A percentile compares a stretch with the other conserved stretches of the same genome.
These are phyloP conservation scores for Drosophila kepulauana DNA, from an alignment of 1,140 invertebrate genomes.

Conservation along the genomic window DNA sequence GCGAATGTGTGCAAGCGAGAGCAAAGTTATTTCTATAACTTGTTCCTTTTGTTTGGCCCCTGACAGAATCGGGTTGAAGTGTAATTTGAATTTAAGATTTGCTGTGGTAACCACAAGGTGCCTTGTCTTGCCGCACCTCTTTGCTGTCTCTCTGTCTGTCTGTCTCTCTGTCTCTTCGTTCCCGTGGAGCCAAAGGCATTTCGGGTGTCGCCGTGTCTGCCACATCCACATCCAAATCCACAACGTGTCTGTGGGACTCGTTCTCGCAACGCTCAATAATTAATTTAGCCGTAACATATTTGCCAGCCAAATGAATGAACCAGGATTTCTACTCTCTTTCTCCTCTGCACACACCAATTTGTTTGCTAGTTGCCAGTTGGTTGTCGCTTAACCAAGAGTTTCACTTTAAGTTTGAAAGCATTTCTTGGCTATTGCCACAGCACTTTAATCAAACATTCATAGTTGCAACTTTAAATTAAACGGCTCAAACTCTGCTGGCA, in stretches of 20 bases:
- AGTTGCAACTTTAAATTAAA: slow-evolving; percentile 79
- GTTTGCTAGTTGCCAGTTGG: not conserved
- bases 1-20: not conserved
- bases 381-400: not conserved
- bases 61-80: slow-evolving; percentile 70
- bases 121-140: slow-evolving; percentile 31
- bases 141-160: not conserved
- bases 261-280: slow-evolving; percentile 63
- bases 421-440: slow-evolving; percentile 25
- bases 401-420: slow-evolving; percentile 22
- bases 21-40: slow-evolving; percentile 74
- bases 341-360: no score
- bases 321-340: slow-evolving; percentile 21
- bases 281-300: slow-evolving; percentile 76
- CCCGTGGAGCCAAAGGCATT: not conserved
- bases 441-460: slow-evolving; percentile 78
- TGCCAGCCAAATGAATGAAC: slow-evolving; percentile 41
- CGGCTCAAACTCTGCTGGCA: slow-evolving; percentile 15
- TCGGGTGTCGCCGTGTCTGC: slow-evolving; percentile 3
- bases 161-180: no score
- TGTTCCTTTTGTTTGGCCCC: slow-evolving; percentile 67
- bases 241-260: slow-evolving; percentile 33
- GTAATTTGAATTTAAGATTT: slow-evolving; percentile 84
- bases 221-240: slow-evolving; percentile 41
- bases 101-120: slow-evolving; percentile 71